Evolutionary conservation across 2,113 vertebrate genomes (phyloP).

Genomic region (Lontra canadensis): DNA sequence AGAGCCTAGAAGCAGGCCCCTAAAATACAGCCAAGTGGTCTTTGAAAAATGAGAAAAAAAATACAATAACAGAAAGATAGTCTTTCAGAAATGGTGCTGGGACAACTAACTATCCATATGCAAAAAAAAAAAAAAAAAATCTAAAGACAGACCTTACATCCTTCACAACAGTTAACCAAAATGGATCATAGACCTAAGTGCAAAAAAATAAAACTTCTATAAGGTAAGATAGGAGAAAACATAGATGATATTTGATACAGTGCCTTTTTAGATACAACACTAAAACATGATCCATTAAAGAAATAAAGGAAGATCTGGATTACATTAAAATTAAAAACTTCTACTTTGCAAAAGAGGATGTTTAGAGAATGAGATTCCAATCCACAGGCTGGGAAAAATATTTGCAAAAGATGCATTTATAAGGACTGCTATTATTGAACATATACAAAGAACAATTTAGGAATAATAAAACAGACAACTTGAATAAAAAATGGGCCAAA

Average conservation of each 20-base stretch:
- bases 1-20: not conserved
- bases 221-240: not conserved
- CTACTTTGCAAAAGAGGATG: not conserved
- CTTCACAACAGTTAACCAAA: not conserved
- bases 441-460: not conserved
- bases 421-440: not conserved
- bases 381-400: not conserved
- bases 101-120: not conserved
- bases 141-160: not conserved
- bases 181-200: not conserved
- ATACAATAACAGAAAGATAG: not conserved
- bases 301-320: not conserved
- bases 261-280: not conserved
- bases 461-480: not conserved
- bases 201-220: not conserved
- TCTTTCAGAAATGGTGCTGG: not conserved
- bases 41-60: not conserved
- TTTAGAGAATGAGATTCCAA: not conserved
- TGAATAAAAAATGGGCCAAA: not conserved
- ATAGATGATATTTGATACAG: not conserved
- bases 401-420: not conserved
- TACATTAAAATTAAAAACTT: not conserved
- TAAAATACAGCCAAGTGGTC: not conserved
- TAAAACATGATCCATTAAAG: not conserved
- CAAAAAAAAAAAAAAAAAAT: not conserved